A percentile compares a stretch with the other conserved stretches of the same genome.
These are phyloP conservation scores for Centruroides sculpturatus DNA, from an alignment of 1,140 invertebrate genomes.

Conservation along the genomic window DNA sequence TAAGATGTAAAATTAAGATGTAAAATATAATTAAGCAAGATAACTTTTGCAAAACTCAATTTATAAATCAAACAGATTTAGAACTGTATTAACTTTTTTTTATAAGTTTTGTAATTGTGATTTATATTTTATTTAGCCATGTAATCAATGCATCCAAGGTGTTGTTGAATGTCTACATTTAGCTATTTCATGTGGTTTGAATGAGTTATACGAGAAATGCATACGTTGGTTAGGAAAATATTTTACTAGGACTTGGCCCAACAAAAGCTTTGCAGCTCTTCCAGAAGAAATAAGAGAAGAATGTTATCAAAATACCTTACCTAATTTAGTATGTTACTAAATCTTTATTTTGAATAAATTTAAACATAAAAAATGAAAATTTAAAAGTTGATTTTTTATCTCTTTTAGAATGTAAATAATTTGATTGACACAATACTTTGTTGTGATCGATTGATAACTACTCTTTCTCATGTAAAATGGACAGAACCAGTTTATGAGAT, in stretches of 20 bases:
- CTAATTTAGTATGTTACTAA: conserved; percentile 41
- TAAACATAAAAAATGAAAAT: neutral
- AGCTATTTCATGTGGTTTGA: conserved; percentile 65
- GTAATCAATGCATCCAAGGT: conserved; percentile 54
- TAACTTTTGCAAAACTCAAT: too few species aligned
- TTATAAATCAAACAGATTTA: too few species aligned
- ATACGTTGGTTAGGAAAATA: conserved; percentile 69
- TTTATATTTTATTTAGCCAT: conserved; percentile 44
- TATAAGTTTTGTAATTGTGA: neutral
- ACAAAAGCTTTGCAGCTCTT: conserved; percentile 58
- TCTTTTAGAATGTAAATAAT: conserved; percentile 38
- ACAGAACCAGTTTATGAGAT: conserved; percentile 49
- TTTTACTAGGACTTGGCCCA: conserved; percentile 71
- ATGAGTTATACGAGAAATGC: conserved; percentile 69
- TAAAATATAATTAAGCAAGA: too few species aligned
- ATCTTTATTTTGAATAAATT: neutral
- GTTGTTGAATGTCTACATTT: conserved; percentile 68
- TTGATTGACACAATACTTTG: conserved; percentile 48
- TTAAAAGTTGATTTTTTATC: neutral
- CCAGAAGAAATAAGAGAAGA: conserved; percentile 64
- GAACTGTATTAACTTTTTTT: too few species aligned
- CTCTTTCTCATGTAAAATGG: conserved; percentile 52
- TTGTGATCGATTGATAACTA: conserved; percentile 50
- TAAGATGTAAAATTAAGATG: too few species aligned
- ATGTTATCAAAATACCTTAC: conserved; percentile 63